Percentiles rank a stretch among this genome's conserved stretches.
Evolutionary conservation across 1,140 invertebrate genomes (phyloP).

Genomic region (Octopus sinensis): DNA sequence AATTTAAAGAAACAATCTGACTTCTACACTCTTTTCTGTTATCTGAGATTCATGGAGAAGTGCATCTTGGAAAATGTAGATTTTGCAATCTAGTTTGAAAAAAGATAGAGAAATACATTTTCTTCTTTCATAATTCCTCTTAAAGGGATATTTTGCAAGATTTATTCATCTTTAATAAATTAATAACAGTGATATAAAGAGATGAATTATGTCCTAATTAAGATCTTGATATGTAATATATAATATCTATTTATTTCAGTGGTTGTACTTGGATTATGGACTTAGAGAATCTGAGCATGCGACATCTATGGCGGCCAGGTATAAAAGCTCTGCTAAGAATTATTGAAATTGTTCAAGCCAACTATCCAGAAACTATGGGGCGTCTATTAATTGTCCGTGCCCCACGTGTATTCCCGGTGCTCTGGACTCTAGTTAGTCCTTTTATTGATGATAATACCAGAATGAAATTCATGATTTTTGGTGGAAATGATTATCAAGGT

Average conservation of each 20-base stretch:
- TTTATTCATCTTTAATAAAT: no score
- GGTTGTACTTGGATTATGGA: conserved; percentile 90
- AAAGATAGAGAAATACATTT: no score
- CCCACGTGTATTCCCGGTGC: conserved; percentile 83
- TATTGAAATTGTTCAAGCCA: conserved; percentile 91
- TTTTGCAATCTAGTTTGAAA: no score
- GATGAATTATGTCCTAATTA: no score
- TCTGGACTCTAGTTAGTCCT: conserved; percentile 96
- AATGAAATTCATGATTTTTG: conserved; percentile 90
- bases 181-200: no score
- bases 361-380: conserved; percentile 95
- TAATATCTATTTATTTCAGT: conserved; percentile 46
- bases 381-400: conserved; percentile 51
- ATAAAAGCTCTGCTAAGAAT: conserved; percentile 86
- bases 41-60: no score
- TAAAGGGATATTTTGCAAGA: no score
- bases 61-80: no score
- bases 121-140: no score
- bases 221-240: no score
- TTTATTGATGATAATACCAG: conserved; percentile 96
- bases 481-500: conserved; percentile 78
- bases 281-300: conserved; percentile 90
- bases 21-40: no score
- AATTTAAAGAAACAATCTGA: no score
- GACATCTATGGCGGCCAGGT: conserved; percentile 90